Base-by-base conservation (phyloP, 2,797 vertebrate species). In the Cossypha dichroa region DNA sequence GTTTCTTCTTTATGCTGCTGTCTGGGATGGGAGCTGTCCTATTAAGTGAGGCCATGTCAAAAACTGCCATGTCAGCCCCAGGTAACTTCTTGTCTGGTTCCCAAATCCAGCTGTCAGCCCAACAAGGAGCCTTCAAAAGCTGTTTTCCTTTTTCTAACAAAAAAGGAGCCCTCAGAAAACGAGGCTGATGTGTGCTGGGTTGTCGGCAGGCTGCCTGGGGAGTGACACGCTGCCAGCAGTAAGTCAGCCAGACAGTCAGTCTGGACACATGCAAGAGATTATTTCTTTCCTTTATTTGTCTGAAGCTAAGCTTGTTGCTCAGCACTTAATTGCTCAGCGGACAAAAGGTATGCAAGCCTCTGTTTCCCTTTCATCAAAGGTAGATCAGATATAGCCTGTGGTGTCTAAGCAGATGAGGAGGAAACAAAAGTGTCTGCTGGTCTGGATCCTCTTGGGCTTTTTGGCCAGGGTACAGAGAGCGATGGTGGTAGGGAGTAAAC, bases 231-330 rank as follows among this genome's bases (percentile, higher is more conserved):
- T 75, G 83, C 63, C 38, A 59, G 75, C 40, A 62, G 59, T 36
- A 9, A 3, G 63, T 21, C 9, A 72, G 34, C 46, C 1, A 1
- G 20, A 25, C 0, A 0, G 36, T 48, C 81, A 45, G 1, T 33
- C 56, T 55, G 67, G 59, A 60, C 34, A 51, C 43, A 22, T 2
- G 6, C 43, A 58, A 36, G 43, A 85, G 28, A 51, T 84, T 26
- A 15, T 64, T 84, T 75, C 11, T 86, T 69, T 86, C 38, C 26
- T 54, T 69, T 58, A 34, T 45, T 86, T 43, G 31, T 26, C 33
- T 55, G 33, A 48, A 84, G 34, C 18, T 26, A 34, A 36, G 21
- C 33, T 46, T 58, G 28, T 33, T 64, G 49, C 55, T 76, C 34
- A 54, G 17, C 12, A 17, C 60, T 67, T 48, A 83, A 55, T 22